Evolutionary conservation across 2,113 vertebrate genomes (phyloP).

Genomic region (Platichthys flesus): DNA sequence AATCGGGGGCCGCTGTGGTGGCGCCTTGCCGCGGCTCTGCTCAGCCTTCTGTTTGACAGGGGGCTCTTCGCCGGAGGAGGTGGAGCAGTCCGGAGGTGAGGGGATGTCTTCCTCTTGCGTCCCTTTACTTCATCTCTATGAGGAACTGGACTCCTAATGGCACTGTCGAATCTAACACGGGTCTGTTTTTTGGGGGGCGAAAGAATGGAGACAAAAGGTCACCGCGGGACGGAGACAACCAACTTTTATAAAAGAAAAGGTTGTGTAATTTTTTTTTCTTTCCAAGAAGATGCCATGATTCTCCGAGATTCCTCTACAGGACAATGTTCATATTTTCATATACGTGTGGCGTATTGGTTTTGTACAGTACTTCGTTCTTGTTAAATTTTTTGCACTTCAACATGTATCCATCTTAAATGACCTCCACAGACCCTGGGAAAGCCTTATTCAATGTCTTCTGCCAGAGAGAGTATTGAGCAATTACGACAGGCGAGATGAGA

Average conservation of each 20-base stretch:
- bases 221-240: conserved; percentile 82
- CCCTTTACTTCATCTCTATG: conserved; percentile 46
- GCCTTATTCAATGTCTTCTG: conserved; percentile 81
- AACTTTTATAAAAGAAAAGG: conserved; percentile 75
- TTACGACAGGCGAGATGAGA: conserved; percentile 44
- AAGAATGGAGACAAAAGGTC: conserved; percentile 60
- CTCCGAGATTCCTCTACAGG: conserved; percentile 76
- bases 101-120: conserved; percentile 1
- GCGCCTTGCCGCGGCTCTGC: conserved; percentile 78
- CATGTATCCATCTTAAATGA: conserved; percentile 74
- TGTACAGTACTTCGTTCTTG: conserved; percentile 81
- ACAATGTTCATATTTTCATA: conserved; percentile 79
- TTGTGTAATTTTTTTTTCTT: conserved; percentile 53
- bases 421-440: conserved; percentile 78
- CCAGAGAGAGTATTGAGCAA: conserved; percentile 74
- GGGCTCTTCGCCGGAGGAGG: conserved; percentile 64
- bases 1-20: conserved; percentile 80
- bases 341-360: conserved; percentile 78
- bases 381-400: conserved; percentile 81
- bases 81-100: conserved; percentile 78
- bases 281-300: conserved; percentile 83
- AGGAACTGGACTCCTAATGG: conserved; percentile 74
- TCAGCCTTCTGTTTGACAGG: conserved; percentile 78
- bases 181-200: conserved; percentile 63
- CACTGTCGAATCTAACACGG: conserved; percentile 83